phyloP scores from a whole-genome alignment of 1,140 invertebrate genomes.

The Temnothorax curvispinosus region DNA sequence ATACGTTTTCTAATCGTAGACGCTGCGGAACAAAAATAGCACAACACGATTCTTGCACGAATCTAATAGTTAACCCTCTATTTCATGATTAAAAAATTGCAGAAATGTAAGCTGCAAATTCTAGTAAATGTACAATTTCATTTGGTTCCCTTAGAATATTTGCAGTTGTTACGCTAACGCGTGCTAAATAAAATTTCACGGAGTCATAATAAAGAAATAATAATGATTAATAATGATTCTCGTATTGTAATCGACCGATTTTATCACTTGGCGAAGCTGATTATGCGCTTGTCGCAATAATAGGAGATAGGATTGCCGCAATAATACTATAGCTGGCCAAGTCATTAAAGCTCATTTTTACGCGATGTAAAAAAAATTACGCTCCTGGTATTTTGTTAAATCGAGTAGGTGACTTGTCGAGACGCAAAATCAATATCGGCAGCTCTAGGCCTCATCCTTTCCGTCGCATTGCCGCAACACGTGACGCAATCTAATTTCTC shows the following conservation, averaged over 20 bases:
- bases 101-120: background rate
- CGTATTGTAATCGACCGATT: background rate
- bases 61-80: background rate
- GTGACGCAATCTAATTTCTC: conserved; percentile 16
- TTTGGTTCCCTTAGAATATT: background rate
- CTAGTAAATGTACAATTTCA: background rate
- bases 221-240: background rate
- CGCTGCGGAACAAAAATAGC: background rate
- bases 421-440: conserved; percentile 1
- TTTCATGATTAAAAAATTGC: too few species aligned
- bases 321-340: background rate
- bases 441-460: conserved; percentile 6
- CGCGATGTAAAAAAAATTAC: background rate
- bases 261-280: background rate
- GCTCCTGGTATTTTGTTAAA: background rate
- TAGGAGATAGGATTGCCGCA: background rate
- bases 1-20: background rate
- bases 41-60: background rate
- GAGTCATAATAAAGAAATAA: background rate
- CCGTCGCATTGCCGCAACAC: conserved; percentile 10
- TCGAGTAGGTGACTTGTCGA: background rate
- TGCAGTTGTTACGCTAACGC: background rate
- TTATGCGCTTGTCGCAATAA: background rate
- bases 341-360: background rate
- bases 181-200: background rate